Conservation (phyloP, 1,140 invertebrate species). For the Nymphalis io region DNA sequence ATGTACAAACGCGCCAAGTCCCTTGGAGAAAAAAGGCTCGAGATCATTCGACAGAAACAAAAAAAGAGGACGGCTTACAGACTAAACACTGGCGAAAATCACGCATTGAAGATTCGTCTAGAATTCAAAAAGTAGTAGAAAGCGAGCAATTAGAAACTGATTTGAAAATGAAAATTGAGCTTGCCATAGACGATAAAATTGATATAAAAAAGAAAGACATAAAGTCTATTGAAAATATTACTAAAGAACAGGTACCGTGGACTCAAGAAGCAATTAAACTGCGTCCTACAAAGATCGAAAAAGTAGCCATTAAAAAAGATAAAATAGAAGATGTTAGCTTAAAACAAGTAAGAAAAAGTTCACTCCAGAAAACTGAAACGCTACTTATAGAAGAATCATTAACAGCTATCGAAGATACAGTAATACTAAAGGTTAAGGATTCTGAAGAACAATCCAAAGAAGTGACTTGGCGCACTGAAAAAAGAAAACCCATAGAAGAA, state of each 20-base stretch:
- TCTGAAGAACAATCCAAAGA: conserved; percentile 8
- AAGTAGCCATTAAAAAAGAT: conserved; percentile 51
- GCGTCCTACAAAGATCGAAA: conserved; percentile 78
- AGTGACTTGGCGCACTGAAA: too few species aligned
- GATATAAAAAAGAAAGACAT: conserved; percentile 28
- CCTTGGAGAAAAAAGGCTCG: conserved; percentile 61
- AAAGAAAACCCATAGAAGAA: not conserved
- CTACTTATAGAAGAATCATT: conserved; percentile 56
- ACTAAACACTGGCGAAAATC: conserved; percentile 62
- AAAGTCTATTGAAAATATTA: conserved; percentile 33
- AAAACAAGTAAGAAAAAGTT: conserved; percentile 50
- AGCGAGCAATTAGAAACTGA: conserved; percentile 12
- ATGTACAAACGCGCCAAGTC: conserved; percentile 58
- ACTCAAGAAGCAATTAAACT: conserved; percentile 82
- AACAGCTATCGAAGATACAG: conserved; percentile 61
- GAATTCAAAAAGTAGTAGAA: conserved; percentile 29
- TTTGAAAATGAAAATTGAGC: not conserved
- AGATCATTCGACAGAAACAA: conserved; percentile 16
- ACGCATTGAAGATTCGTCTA: conserved; percentile 33
- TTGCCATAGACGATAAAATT: conserved; percentile 13
- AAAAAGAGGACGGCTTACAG: conserved; percentile 47
- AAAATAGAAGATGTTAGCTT: conserved; percentile 58
- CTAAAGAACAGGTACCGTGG: conserved; percentile 61
- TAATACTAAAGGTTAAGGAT: conserved; percentile 58
- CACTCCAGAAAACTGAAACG: conserved; percentile 47